These are phyloP conservation scores for Montipora cactus DNA, from an alignment of 64 coral and sea anemone genomes.

Conservation along the genomic window DNA sequence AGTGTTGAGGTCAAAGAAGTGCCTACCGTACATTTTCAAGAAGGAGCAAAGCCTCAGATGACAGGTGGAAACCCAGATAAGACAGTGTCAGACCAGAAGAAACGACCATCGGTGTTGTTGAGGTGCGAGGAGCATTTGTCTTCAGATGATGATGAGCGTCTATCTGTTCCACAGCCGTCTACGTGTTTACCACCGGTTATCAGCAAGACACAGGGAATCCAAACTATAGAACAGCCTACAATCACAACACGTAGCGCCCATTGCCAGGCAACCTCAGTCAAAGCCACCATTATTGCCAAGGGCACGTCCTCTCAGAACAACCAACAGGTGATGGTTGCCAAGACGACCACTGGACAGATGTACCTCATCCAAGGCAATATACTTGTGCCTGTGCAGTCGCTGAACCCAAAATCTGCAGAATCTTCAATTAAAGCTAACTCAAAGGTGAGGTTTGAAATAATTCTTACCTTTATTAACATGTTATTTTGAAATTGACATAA, in stretches of 20 bases:
- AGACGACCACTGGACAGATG: slow-evolving; percentile 87
- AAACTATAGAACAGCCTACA: slow-evolving; percentile 4
- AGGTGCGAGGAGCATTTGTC: slow-evolving; percentile 17
- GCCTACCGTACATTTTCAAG: not conserved
- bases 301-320: slow-evolving; percentile 80
- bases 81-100: not conserved
- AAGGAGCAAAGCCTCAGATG: not conserved
- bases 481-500: no score
- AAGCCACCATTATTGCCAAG: slow-evolving; percentile 94
- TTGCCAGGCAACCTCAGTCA: slow-evolving; percentile 66
- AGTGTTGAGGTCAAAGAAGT: no score
- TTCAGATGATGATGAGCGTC: slow-evolving; percentile 20
- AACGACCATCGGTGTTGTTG: not conserved
- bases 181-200: not conserved
- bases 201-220: slow-evolving; percentile 19
- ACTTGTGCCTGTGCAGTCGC: slow-evolving; percentile 83
- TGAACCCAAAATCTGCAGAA: slow-evolving; percentile 22
- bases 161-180: not conserved
- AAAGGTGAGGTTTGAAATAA: slow-evolving; percentile 6
- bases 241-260: not conserved
- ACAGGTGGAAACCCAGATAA: not conserved
- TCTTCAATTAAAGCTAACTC: slow-evolving; percentile 2
- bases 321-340: slow-evolving; percentile 91
- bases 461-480: not conserved
- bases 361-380: slow-evolving; percentile 97